Evolutionary conservation across 2,797 vertebrate species (phyloP).

Genomic region (Pipistrellus kuhlii): DNA sequence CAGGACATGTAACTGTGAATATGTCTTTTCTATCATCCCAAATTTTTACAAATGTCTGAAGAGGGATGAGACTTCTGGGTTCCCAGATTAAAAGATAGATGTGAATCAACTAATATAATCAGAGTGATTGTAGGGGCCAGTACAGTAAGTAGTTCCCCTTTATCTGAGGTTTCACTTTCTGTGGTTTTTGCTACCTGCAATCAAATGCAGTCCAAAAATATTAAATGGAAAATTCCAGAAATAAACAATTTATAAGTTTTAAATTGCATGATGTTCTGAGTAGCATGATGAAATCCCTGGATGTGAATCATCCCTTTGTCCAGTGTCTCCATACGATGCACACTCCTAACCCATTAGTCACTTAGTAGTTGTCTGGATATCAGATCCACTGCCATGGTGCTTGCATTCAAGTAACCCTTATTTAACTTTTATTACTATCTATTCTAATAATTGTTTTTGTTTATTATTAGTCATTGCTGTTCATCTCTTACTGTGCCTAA

Average conservation of each 20-base stretch:
- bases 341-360: background rate
- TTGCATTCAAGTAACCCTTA: background rate
- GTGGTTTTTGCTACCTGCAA: background rate
- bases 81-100: background rate
- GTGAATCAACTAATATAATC: background rate
- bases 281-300: background rate
- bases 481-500: background rate
- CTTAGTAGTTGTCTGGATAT: background rate
- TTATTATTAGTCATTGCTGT: background rate
- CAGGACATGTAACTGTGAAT: background rate
- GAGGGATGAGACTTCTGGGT: background rate
- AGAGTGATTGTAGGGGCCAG: background rate
- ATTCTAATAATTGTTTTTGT: background rate
- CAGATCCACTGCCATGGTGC: too few species aligned
- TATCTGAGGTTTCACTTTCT: background rate
- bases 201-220: background rate
- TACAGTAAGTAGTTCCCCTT: background rate
- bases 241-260: background rate
- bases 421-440: background rate
- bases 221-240: conserved; percentile 1
- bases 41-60: background rate
- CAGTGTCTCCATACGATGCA: background rate
- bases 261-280: background rate
- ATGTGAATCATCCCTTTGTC: background rate
- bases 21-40: background rate